Evolutionary conservation across 2,888 invertebrate genomes (phyloP), one percentile per base, ranked within the genome.

Genomic region (Dusona sp.): DNA sequence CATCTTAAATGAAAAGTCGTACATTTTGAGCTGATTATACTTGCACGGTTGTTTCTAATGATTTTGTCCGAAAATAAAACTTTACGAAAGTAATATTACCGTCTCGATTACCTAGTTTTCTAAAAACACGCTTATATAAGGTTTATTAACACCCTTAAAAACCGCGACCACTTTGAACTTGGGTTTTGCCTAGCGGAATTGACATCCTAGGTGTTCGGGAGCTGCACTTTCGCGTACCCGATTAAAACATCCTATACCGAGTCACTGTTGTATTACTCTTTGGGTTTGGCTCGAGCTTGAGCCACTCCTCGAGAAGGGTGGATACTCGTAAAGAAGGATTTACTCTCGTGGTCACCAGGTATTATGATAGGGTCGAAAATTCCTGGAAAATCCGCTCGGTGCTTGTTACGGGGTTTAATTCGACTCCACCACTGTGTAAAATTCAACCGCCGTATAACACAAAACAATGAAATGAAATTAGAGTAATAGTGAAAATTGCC

Each of bases 251-350:
- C 36, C 45, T 67, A 38, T 54, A 25, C 67, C 51, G 36, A 72
- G 64, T 48, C 36, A 64, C 22, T 9, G 54, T 22, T 72, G 81
- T 65, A 75, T 79, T 70, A 75, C 75, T 57, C 75, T 86, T 83
- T 79, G 79, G 77, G 83, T 83, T 85, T 64, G 79, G 73, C 57
- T 65, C 72, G 73, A 78, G 70, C 70, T 83, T 75, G 61, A 79
- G 45, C 75, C 64, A 73, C 51, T 19, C 54, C n/a, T 36, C n/a
- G n/a, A n/a, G 48, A 1, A 38, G 25, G 65, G 22, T 22, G 48
- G 73, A 73, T 42, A 48, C 79, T 73, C 67, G 79, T 77, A 80
- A 80, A 79, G 77, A 79, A 67, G 86, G 86, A 83, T 80, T 83
- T 83, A 83, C 70, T 51, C 73, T 25, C 72, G 79, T 80, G 79